Evolutionary conservation across 2,888 invertebrate species (phyloP), one percentile per base, ranked within the genome.

Genomic region (Tryphoninae sp.): DNA sequence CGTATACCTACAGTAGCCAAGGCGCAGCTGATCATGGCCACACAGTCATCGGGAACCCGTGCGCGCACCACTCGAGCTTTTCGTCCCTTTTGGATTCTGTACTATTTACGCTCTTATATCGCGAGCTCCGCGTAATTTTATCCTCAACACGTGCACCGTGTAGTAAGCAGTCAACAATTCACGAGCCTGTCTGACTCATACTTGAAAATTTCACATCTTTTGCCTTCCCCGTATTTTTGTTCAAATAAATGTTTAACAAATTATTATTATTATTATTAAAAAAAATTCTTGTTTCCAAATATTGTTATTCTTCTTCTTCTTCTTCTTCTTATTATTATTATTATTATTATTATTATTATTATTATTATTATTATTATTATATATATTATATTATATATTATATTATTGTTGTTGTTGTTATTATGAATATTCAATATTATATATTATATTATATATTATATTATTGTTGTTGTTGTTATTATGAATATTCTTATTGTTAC

Each of bases 1-100:
- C 49, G 26, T 51, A 33, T 4, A 45, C 13, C 13, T 13, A 13
- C 45, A 59, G 33, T 33, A 33, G 33, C 45, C 45, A 45, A 2
- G 9, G 45, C 45, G 73, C 73, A 73, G 73, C 73, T 73, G 73
- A 73, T 62, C 62, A 33, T 51, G 62, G 33, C 19, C 19, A 40
- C 33, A 73, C 62, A 73, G 73, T 73, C 62, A 73, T 73, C 73
- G 73, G 73, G 73, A 73, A 73, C 51, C 45, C 62, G 40, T 4
- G 23, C 11, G 55, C 68, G 40, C 55, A 22, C 33, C 7, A 13
- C 69, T 23, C 69, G 59, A 61, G 49, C 49, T 59, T 61, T 49
- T 13, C 16, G 45, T 73, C 62, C 62, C 73, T 73, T 62, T 73
- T 62, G 19, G 73, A 73, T 73, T 53, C 51, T 49, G 40, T 51